phyloP scores from a whole-genome alignment of 2,797 vertebrate genomes.

The Bothrops alternatus region DNA sequence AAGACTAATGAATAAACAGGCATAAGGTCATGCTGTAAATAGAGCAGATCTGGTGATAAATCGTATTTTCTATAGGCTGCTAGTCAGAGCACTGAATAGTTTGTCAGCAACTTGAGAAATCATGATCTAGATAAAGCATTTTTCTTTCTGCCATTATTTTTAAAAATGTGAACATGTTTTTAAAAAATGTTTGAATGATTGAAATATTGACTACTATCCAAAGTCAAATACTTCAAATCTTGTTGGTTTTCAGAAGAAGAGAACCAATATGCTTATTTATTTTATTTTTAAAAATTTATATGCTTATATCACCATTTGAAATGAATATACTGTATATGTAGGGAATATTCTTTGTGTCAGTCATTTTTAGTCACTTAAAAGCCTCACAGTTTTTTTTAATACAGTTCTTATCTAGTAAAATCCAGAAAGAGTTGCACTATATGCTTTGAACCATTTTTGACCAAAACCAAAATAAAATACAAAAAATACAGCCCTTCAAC shows the following conservation, averaged over 20 bases:
- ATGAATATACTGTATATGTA: not conserved
- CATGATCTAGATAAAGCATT: constrained; percentile 48
- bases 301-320: not conserved
- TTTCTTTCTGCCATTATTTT: constrained; percentile 12
- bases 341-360: not conserved
- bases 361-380: constrained; percentile 33
- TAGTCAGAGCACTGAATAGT: constrained; percentile 73
- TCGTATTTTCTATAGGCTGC: constrained; percentile 83
- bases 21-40: constrained; percentile 51
- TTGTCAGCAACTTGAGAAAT: constrained; percentile 56
- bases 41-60: constrained; percentile 77
- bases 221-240: not conserved
- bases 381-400: not conserved
- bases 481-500: not conserved
- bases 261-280: not conserved
- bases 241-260: not conserved
- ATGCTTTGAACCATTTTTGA: not conserved
- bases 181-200: constrained; percentile 27
- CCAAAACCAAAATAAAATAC: not conserved
- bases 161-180: constrained; percentile 44
- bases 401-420: constrained; percentile 22
- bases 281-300: not conserved
- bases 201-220: not conserved
- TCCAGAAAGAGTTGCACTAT: not conserved
- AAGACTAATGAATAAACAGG: not conserved